Percentiles rank a stretch among this genome's conserved stretches.
Conservation (phyloP, 2,797 vertebrate species). For the Falco berigora region DNA sequence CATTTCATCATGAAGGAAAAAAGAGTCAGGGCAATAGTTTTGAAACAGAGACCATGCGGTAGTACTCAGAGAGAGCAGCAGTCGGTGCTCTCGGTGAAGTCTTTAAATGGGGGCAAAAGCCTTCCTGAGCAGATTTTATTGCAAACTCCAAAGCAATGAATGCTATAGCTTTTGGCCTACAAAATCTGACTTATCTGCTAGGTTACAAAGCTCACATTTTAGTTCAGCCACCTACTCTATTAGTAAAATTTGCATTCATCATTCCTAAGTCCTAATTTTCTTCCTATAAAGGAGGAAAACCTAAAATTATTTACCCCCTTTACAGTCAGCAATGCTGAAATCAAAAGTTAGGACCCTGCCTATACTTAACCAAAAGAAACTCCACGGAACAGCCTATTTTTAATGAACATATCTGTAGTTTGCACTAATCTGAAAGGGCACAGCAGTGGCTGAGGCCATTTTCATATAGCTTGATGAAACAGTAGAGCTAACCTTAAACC, state of each 20-base stretch:
- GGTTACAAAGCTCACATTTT: not conserved
- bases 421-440: not conserved
- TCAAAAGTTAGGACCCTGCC: not conserved
- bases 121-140: not conserved
- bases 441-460: not conserved
- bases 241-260: not conserved
- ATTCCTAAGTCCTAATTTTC: not conserved
- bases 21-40: not conserved
- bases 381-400: not conserved
- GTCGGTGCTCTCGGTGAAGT: not conserved
- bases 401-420: not conserved
- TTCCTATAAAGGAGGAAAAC: not conserved
- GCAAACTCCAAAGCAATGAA: not conserved
- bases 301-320: not conserved
- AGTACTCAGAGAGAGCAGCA: not conserved
- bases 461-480: not conserved
- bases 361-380: not conserved
- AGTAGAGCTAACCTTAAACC: not conserved
- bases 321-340: not conserved
- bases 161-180: not conserved
- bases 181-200: not conserved
- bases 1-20: not conserved
- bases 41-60: not conserved
- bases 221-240: not conserved
- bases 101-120: not conserved